A percentile compares a stretch with the other conserved stretches of the same genome.
phyloP scores from a whole-genome alignment of 2,888 invertebrate genomes.

The Clitarchus hookeri region DNA sequence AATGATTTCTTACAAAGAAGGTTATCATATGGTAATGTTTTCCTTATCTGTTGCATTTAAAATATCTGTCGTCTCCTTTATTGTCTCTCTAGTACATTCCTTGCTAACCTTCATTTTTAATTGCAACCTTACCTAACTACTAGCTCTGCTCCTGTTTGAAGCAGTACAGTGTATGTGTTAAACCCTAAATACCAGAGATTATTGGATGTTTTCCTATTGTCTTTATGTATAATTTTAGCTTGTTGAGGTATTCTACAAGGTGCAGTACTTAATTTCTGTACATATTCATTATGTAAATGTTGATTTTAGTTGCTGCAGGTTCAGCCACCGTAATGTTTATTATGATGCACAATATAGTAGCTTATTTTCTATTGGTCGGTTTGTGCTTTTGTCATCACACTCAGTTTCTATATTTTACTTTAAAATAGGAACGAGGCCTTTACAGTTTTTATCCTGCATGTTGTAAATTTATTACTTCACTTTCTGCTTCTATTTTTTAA shows the following conservation, averaged over 20 bases:
- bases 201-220: background rate
- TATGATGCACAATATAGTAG: background rate
- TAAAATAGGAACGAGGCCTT: too few relatives aligned
- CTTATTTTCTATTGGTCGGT: too few relatives aligned
- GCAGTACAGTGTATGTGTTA: background rate
- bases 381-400: too few relatives aligned
- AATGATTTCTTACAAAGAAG: background rate
- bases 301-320: background rate
- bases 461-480: too few relatives aligned
- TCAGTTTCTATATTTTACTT: too few relatives aligned
- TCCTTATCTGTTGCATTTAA: constrained; percentile 8
- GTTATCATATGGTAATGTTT: background rate
- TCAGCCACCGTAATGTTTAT: background rate
- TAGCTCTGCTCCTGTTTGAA: background rate
- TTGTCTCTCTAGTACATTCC: background rate
- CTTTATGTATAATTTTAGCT: background rate
- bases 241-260: background rate
- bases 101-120: background rate
- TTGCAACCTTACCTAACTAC: background rate
- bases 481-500: too few relatives aligned
- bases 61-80: background rate
- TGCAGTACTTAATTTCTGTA: constrained; percentile 6
- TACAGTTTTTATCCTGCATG: too few relatives aligned
- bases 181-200: background rate
- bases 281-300: background rate